Base-by-base conservation (phyloP, 1,140 invertebrate genomes). In the Venustaconcha ellipsiformis region DNA sequence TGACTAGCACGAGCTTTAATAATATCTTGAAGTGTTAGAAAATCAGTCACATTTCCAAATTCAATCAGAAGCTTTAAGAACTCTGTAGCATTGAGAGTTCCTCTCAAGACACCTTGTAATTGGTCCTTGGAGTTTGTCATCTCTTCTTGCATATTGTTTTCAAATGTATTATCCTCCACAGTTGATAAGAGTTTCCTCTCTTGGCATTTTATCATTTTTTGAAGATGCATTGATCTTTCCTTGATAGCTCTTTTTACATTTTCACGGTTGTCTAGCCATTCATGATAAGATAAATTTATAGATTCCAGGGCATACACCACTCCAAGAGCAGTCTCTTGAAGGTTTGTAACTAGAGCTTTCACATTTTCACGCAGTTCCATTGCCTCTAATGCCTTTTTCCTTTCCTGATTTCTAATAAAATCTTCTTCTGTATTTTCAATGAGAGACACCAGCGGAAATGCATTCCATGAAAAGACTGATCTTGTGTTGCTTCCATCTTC, bases 11-110 rank as follows among this genome's bases (percentile, higher is more conserved):
- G 58, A 37, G 57, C 48, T 55, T 64, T 56, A 57, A 70, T 66
- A 17, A 72, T 64, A 11, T 17, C 30, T n/a, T 20, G 37, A 30
- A 67, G 72, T 12, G 23, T 59, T 15, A 67, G 26, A 14, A 77
- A 30, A 56, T 77, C 75, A 8, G 67, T 58, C 57, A 23, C 56
- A n/a, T 67, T 20, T n/a, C 75, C 75, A 77, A 55, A 77, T 26
- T 77, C 75, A 13, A 69, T 14, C 60, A 77, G 58, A 57, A 77
- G 75, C 57, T 66, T 65, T 5, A 77, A 23, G 59, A 77, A 77
- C n/a, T 77, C 70, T 3, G 68, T 66, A 1, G 72, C 13, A 15
- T 55, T 59, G 17, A 77, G 59, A 67, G 58, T 72, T 15, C 26
- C 23, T 60, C 62, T 66, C 17, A 77, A 23, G 56, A 23, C 63